Base-by-base conservation (phyloP, 2,888 invertebrate species). In the Meta bourneti region DNA sequence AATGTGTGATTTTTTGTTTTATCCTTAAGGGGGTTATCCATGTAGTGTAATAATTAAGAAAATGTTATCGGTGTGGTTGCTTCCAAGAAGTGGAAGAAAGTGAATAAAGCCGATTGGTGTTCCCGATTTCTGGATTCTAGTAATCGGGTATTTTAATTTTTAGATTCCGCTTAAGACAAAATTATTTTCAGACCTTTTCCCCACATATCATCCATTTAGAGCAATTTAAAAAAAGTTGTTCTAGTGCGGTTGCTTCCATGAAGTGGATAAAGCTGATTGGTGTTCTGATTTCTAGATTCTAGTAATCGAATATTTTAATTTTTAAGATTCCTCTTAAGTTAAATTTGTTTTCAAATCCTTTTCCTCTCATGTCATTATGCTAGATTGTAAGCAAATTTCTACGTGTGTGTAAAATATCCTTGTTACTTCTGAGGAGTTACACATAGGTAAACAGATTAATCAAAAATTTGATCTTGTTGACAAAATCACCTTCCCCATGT, bases 21-120 rank as follows among this genome's bases (percentile, higher is more conserved):
- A 8, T 13, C 72, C 54, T 87, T 70, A 69, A 83, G 91, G 91
- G 34, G 91, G 79, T 71, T 91, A 54, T 91, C 75, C 69, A 79
- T n/a, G 79, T 72, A 72, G 61, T 61, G 61, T 87, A 54, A 52
- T 87, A 87, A 87, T 72, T 87, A 87, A 20, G 54, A n/a, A 71
- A 54, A 20, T 7, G 71, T 70, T 20, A 52, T 79, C 75, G 11
- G 20, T 16, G 69, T 48, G 34, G 75, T 49, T 19, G 11, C 54
- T 84, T 75, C 51, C n/a, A 70, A n/a, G n/a, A 52, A 70, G 34
- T 34, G 16, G 4, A 20, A 9, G 20, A 82, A 82, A 71, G 61
- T 61, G 5, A n/a, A 75, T 48, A 6, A n/a, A 70, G 69, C 54
- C 48, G 48, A 70, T 48, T 70, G 34, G 19, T 16, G 51, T 82